Evolutionary conservation across 2,113 vertebrate species (phyloP).

Genomic region (Prietella phreatophila): DNA sequence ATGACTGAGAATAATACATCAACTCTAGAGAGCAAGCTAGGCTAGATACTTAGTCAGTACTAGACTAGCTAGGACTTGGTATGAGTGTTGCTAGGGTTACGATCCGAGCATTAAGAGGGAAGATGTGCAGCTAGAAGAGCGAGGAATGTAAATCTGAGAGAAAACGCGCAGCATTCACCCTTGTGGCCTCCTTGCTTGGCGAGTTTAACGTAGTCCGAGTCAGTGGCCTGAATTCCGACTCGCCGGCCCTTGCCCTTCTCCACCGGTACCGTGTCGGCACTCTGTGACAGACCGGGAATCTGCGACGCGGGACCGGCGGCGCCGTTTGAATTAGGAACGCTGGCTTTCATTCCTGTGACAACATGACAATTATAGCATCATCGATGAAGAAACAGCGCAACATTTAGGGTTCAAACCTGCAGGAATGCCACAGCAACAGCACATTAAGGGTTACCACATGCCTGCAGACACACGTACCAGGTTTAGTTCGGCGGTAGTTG

Average conservation of each 20-base stretch:
- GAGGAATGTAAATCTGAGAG: neutral
- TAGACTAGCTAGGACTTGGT: neutral
- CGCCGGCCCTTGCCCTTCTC: conserved; percentile 69
- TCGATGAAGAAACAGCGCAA: neutral
- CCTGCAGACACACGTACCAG: conserved; percentile 58
- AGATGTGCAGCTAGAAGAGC: neutral
- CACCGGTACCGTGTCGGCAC: conserved; percentile 47
- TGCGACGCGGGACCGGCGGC: conserved; percentile 69
- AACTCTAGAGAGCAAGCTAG: neutral
- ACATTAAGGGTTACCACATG: neutral
- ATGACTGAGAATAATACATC: neutral
- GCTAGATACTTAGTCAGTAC: neutral
- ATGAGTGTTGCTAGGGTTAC: neutral
- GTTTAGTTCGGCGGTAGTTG: conserved; percentile 75
- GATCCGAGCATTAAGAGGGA: neutral
- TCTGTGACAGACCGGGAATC: conserved; percentile 75
- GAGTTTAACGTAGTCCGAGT: conserved; percentile 77
- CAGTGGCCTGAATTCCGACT: conserved; percentile 70
- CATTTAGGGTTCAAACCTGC: neutral
- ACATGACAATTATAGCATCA: neutral
- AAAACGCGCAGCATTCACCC: conserved; percentile 58
- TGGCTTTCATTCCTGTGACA: conserved; percentile 63
- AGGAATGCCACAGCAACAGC: neutral
- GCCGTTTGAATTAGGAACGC: conserved; percentile 41
- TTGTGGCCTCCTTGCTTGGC: conserved; percentile 76